Percentiles rank a stretch among this genome's conserved stretches.
Conservation (phyloP, 2,888 invertebrate species). For the Tethea ocularis region DNA sequence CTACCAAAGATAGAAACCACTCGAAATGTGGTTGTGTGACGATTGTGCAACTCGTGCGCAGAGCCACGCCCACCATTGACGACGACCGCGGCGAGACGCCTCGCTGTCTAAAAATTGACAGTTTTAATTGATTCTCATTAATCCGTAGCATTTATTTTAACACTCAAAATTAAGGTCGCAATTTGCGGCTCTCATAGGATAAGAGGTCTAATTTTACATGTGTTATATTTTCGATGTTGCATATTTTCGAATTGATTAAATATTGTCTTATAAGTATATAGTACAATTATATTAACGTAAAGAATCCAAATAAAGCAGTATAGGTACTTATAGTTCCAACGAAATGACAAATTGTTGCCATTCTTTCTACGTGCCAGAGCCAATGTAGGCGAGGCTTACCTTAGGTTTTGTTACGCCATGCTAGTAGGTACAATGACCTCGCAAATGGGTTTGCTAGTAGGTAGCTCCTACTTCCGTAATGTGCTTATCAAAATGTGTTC, state of each 20-base stretch:
- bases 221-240: not conserved
- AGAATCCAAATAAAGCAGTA: not conserved
- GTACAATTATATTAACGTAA: not conserved
- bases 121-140: slow-evolving; percentile 4
- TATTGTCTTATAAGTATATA: not conserved
- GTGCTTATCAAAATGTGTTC: slow-evolving; percentile 9
- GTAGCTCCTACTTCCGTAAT: slow-evolving; percentile 43
- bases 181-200: no score
- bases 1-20: slow-evolving; percentile 8
- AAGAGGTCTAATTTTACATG: not conserved
- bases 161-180: not conserved
- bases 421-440: slow-evolving; percentile 54
- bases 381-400: slow-evolving; percentile 31
- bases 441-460: slow-evolving; percentile 45
- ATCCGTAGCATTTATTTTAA: not conserved
- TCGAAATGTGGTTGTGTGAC: slow-evolving; percentile 25
- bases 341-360: slow-evolving; percentile 12
- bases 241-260: not conserved
- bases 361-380: slow-evolving; percentile 38
- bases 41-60: slow-evolving; percentile 47
- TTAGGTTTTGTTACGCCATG: slow-evolving; percentile 45
- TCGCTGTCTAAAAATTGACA: slow-evolving; percentile 34
- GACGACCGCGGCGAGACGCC: slow-evolving; percentile 30
- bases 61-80: slow-evolving; percentile 45
- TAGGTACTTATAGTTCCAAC: not conserved